A percentile compares a stretch with the other conserved stretches of the same genome.
These are phyloP conservation scores for Patella depressa DNA, from an alignment of 2,888 invertebrate genomes.

Conservation along the genomic window DNA sequence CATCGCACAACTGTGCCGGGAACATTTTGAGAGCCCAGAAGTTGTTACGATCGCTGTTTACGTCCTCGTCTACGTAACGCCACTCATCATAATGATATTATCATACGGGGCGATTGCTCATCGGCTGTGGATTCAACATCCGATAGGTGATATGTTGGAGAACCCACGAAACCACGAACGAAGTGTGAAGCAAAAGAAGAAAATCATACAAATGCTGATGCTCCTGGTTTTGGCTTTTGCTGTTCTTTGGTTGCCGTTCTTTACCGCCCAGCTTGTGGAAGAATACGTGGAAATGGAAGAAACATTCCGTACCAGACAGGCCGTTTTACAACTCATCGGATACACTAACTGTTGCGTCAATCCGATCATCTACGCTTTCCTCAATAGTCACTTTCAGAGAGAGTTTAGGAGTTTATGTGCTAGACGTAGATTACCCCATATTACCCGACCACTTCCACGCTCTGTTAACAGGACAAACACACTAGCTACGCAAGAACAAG, in stretches of 20 bases:
- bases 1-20: constrained; percentile 51
- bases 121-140: constrained; percentile 54
- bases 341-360: constrained; percentile 61
- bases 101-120: constrained; percentile 56
- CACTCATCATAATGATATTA: constrained; percentile 52
- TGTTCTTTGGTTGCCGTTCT: constrained; percentile 61
- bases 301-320: constrained; percentile 44
- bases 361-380: constrained; percentile 62
- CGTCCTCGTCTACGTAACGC: constrained; percentile 50
- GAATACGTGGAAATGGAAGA: constrained; percentile 39
- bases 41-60: constrained; percentile 51
- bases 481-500: too few species aligned
- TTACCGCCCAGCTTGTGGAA: constrained; percentile 51
- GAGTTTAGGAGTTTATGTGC: constrained; percentile 38
- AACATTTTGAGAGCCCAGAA: constrained; percentile 43
- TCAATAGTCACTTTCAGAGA: constrained; percentile 60
- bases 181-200: constrained; percentile 49
- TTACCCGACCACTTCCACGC: too few species aligned
- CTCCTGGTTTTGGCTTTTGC: constrained; percentile 56
- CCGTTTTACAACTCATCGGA: constrained; percentile 56
- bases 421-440: too few species aligned
- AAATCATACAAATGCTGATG: constrained; percentile 56
- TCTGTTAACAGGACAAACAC: too few species aligned
- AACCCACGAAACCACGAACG: constrained; percentile 44
- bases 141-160: constrained; percentile 50